Evolutionary conservation across 2,113 vertebrate species (phyloP), one percentile per base, ranked within the genome.

Genomic region (Bos javanicus): DNA sequence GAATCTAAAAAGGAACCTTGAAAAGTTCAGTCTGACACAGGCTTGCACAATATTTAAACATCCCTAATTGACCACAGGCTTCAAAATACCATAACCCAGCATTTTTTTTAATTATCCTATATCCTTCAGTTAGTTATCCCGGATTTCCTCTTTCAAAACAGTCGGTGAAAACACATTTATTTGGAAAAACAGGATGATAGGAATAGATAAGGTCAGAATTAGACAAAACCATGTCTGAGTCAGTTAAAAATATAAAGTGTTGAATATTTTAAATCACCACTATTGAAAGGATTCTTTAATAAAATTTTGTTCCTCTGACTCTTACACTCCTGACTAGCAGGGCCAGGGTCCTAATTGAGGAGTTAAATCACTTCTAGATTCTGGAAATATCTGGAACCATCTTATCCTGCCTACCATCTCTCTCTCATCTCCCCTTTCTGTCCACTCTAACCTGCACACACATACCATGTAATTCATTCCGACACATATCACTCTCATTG

Each of bases 181-280:
- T 78, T 88, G n/a, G 92, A 97, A 92, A 74, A 97, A 97, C 97
- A 98, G 97, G 97, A 98, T 98, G 90, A 88, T 26, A 88, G 57
- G 84, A 86, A 76, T 4, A 97, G 94, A 94, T 87, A 82, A 56
- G 90, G 85, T 95, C 80, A 84, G 74, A 95, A 98, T 87, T 82
- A 91, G 74, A 91, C 80, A 83, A 25, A 92, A 64, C 90, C 93
- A 56, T 50, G 43, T 88, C 91, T 90, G 87, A 96, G 84, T 97
- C 92, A 57, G 90, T 91, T 59, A 94, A 94, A 96, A 96, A 57
- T 23, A 67, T 2, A 88, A 83, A 88, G 3, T 50, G 33, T 39
- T 89, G n/a, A 80, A 48, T 85, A 95, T 76, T 94, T 94, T 43
- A 97, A 95, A 64, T 39, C 54, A 14, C 43, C 15, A 7, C 83